Evolutionary conservation across 2,113 vertebrate genomes (phyloP).

Genomic region (Colius striatus): DNA sequence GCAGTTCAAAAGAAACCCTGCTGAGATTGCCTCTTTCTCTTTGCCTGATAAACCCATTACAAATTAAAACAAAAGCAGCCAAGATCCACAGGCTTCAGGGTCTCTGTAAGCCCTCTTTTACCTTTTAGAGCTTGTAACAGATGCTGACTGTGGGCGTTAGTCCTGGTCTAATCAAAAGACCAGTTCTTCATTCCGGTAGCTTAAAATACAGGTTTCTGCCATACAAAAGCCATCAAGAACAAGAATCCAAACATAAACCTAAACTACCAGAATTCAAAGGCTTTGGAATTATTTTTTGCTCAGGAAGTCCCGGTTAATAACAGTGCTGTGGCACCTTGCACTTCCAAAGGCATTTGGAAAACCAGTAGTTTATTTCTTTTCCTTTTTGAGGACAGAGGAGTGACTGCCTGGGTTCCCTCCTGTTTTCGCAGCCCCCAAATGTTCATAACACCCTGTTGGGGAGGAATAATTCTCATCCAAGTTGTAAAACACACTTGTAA

Average conservation of each 20-base stretch:
- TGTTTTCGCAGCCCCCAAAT: background rate
- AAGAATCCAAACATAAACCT: background rate
- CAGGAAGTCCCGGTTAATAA: background rate
- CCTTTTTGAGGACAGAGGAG: background rate
- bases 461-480: conserved; percentile 39
- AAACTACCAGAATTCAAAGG: background rate
- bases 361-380: background rate
- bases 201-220: background rate
- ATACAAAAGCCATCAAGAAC: background rate
- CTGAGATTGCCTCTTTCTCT: background rate
- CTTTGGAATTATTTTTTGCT: background rate
- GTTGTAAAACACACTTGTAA: conserved; percentile 42
- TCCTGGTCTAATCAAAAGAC: background rate
- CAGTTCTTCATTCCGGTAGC: background rate
- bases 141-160: background rate
- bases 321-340: background rate
- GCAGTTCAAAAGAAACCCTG: background rate
- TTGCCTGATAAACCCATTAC: conserved; percentile 1
- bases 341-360: background rate
- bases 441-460: conserved; percentile 42
- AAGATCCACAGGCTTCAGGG: background rate
- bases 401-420: background rate
- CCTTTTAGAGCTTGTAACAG: background rate
- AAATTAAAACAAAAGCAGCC: conserved; percentile 33
- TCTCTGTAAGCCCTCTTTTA: background rate